A percentile compares a stretch with the other conserved stretches of the same genome.
Evolutionary conservation across 2,797 vertebrate genomes (phyloP).

Genomic region (Mergus octosetaceus): DNA sequence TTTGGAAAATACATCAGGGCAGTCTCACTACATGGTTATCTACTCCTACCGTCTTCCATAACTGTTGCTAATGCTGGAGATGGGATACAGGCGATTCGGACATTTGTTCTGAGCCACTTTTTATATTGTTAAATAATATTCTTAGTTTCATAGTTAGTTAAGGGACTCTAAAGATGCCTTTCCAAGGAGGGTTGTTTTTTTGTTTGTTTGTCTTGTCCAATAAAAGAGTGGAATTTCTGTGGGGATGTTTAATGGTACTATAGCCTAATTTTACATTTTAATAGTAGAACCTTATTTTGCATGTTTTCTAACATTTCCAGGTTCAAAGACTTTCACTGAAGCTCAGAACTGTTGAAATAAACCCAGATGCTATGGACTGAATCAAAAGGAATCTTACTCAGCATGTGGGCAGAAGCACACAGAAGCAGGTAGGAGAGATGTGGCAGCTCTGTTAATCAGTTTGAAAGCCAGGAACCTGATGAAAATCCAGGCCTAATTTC

Average conservation of each 20-base stretch:
- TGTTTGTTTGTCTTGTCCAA: neutral
- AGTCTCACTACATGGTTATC: neutral
- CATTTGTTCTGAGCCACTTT: neutral
- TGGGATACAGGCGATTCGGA: neutral
- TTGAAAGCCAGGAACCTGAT: neutral
- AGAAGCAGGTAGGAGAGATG: neutral
- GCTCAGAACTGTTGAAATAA: neutral
- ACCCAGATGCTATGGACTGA: neutral
- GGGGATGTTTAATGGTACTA: neutral
- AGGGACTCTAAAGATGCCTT: neutral
- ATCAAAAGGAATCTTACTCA: conserved; percentile 11
- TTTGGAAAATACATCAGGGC: neutral
- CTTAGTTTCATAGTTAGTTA: neutral
- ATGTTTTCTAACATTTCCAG: neutral
- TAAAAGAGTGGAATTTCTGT: neutral
- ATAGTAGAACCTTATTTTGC: neutral
- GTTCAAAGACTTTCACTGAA: neutral
- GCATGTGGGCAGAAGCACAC: neutral
- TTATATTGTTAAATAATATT: neutral
- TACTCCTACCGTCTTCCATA: neutral
- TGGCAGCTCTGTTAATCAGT: neutral
- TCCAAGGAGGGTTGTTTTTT: neutral
- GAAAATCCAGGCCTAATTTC: conserved; percentile 1
- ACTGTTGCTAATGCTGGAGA: neutral
- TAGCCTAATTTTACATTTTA: neutral